Percentiles rank a stretch among this genome's conserved stretches.
phyloP scores from a whole-genome alignment of 2,797 vertebrate genomes.

The Podargus strigoides region DNA sequence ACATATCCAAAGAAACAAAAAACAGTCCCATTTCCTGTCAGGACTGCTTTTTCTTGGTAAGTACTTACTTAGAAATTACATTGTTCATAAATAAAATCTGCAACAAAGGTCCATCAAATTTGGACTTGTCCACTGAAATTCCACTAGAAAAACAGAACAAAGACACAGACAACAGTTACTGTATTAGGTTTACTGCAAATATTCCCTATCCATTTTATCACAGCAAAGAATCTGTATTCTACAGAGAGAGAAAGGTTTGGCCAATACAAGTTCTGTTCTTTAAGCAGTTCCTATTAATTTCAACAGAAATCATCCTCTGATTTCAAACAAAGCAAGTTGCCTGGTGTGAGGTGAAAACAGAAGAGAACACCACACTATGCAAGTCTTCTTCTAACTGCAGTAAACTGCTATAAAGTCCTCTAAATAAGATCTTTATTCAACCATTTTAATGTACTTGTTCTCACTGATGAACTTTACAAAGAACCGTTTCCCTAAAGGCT shows the following conservation, averaged over 20 bases:
- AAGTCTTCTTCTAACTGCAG: background rate
- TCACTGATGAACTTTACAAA: background rate
- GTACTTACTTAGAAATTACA: constrained; percentile 90
- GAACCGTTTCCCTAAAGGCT: background rate
- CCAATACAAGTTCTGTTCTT: background rate
- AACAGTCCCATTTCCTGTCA: background rate
- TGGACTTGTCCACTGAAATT: constrained; percentile 82
- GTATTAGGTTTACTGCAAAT: background rate
- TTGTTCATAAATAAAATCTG: constrained; percentile 96
- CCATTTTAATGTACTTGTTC: background rate
- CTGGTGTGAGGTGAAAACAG: background rate
- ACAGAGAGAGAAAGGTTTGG: background rate
- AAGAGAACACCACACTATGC: background rate
- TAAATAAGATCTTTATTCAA: background rate
- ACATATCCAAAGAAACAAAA: background rate
- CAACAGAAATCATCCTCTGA: background rate
- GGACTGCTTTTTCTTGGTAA: background rate
- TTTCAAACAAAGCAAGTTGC: background rate
- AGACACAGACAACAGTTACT: background rate
- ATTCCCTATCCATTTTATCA: background rate
- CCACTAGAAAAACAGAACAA: constrained; percentile 75
- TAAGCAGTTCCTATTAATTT: background rate
- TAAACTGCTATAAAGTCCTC: background rate
- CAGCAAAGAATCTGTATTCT: background rate
- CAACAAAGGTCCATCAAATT: constrained; percentile 87